Base-by-base conservation (phyloP, 2,888 invertebrate genomes). In the Acronicta psi region DNA sequence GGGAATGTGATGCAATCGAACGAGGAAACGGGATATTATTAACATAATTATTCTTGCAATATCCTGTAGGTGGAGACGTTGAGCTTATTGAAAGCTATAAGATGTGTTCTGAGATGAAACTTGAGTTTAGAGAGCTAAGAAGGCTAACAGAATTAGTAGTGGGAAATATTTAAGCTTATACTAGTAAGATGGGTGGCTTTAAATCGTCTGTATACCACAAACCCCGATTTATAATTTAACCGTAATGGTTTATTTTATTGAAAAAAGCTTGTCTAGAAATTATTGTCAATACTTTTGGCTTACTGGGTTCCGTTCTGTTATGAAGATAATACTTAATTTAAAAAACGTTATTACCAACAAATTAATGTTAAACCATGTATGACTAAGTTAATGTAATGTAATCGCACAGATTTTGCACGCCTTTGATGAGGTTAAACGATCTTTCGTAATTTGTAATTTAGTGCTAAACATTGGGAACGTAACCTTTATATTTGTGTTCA, bases 1-100 rank as follows among this genome's bases (percentile, higher is more conserved):
- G 90, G 90, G 92, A 92, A 90, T 78, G 55, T 73, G 71, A 79
- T 79, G 68, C 77, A 84, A 84, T 81, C 75, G 64, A 47, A 84
- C 64, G 59, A 80, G 79, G 78, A 84, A 82, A 79, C 71, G 60
- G 75, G 79, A 82, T 81, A 83, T 81, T 80, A 83, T 77, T 78
- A 79, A 77, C 68, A 75, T 77, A 77, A 80, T 79, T 78, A 77
- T 76, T 77, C 77, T 74, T 69, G 71, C 80, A 77, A 81, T 78
- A 81, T 82, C 82, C 81, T 81, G 77, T 79, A 78, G 75, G 73
- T 74, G 69, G 73, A 59, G 59, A 64, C 52, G 50, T 58, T 52
- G 59, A 59, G 66, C 60, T 73, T 70, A 75, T 77, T 72, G 69
- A 69, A 63, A 60, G 63, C 65, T 59, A 51, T 56, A 52, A 66